phyloP scores from a whole-genome alignment of 2,113 vertebrate genomes.

The Lepus europaeus region DNA sequence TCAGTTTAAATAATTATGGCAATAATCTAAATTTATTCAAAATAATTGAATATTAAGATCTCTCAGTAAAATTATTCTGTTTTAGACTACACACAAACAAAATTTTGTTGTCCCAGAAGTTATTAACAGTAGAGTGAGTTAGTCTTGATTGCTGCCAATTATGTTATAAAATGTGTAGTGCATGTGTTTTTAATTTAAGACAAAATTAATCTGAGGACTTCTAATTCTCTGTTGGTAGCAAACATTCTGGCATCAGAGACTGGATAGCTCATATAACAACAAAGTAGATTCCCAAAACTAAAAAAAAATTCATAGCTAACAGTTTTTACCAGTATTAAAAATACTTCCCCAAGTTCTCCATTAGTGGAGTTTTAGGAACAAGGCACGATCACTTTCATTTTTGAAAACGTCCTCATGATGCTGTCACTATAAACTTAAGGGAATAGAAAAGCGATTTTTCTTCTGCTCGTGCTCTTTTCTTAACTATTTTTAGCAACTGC shows the following conservation, averaged over 20 bases:
- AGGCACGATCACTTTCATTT: background rate
- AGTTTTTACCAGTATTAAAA: background rate
- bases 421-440: background rate
- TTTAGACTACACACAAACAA: conserved; percentile 51
- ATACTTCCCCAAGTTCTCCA: background rate
- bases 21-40: conserved; percentile 65
- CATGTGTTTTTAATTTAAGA: conserved; percentile 7
- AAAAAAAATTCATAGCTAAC: background rate
- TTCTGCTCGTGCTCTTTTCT: background rate
- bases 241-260: conserved; percentile 67
- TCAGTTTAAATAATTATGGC: conserved; percentile 54
- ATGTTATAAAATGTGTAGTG: conserved; percentile 36
- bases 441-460: conserved; percentile 20
- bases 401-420: background rate
- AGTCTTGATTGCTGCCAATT: conserved; percentile 77
- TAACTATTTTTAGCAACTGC: background rate
- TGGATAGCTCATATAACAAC: conserved; percentile 63
- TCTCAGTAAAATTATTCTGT: conserved; percentile 51
- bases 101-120: conserved; percentile 62
- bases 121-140: conserved; percentile 61
- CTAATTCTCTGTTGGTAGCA: background rate
- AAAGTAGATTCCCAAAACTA: background rate
- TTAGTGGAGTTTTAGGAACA: background rate
- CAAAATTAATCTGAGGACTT: conserved; percentile 25
- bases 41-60: conserved; percentile 67